A percentile compares a stretch with the other conserved stretches of the same genome.
Evolutionary conservation across 2,113 vertebrate species (phyloP).

Genomic region (Cynopterus brachyotis): DNA sequence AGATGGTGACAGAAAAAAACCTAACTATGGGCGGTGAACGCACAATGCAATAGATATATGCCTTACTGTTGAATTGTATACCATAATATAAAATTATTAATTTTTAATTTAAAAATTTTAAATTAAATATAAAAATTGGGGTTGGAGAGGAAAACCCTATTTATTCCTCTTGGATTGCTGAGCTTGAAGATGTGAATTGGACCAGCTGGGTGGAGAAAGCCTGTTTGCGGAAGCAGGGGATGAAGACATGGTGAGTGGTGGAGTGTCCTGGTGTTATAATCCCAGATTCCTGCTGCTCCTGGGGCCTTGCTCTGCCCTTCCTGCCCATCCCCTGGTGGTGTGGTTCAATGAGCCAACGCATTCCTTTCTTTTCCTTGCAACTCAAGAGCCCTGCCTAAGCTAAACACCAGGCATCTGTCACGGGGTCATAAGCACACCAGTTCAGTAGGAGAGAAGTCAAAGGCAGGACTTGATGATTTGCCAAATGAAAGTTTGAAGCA

Average conservation of each 20-base stretch:
- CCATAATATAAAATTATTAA: too few species aligned
- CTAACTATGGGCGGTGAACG: too few species aligned
- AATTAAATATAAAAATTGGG: neutral
- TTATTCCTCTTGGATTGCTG: neutral
- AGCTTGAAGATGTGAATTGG: neutral
- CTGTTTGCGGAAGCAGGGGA: neutral
- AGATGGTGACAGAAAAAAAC: too few species aligned
- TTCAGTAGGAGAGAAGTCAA: neutral
- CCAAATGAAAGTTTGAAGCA: conserved; percentile 47
- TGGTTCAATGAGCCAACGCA: neutral
- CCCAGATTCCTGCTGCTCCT: neutral
- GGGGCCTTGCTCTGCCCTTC: neutral
- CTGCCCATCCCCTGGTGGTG: neutral
- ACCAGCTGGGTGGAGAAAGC: neutral
- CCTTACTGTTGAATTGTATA: too few species aligned
- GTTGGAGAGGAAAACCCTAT: neutral
- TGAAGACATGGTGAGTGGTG: neutral
- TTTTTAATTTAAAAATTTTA: too few species aligned
- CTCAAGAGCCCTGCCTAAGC: neutral
- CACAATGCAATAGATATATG: too few species aligned
- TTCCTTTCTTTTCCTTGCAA: neutral
- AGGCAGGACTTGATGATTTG: neutral
- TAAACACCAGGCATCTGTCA: rapidly evolving
- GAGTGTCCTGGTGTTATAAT: neutral
- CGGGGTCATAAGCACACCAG: neutral